A percentile compares a stretch with the other conserved stretches of the same genome.
phyloP scores from a whole-genome alignment of 2,797 vertebrate species.

The Hippocampus kuda region DNA sequence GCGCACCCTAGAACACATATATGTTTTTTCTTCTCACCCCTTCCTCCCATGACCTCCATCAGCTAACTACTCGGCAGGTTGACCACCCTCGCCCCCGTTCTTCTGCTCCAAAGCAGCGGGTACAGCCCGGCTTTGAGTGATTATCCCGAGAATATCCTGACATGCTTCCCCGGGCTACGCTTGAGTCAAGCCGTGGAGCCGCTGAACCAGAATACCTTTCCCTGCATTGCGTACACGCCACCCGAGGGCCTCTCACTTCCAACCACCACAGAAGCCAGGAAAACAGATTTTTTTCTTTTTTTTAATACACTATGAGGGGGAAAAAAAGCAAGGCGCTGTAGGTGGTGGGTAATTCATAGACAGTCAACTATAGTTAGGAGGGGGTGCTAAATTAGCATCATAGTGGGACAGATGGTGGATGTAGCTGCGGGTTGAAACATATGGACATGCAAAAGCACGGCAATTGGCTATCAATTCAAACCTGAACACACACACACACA shows the following conservation, averaged over 20 bases:
- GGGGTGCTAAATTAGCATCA: slow-evolving; percentile 55
- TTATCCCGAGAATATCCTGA: slow-evolving; percentile 52
- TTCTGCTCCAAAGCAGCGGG: slow-evolving; percentile 13
- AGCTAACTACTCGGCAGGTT: slow-evolving; percentile 32
- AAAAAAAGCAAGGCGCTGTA: slow-evolving; percentile 14
- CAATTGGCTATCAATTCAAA: slow-evolving; percentile 57
- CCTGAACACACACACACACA: slow-evolving; percentile 21
- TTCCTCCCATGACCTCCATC: slow-evolving; percentile 37
- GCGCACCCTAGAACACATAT: slow-evolving; percentile 4
- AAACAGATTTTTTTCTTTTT: slow-evolving; percentile 5
- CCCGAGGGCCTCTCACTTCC: slow-evolving; percentile 30
- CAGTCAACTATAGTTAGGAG: slow-evolving; percentile 36
- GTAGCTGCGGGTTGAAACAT: slow-evolving; percentile 61
- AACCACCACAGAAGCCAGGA: slow-evolving; percentile 31
- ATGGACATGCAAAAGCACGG: slow-evolving; percentile 52
- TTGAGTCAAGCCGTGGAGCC: slow-evolving; percentile 24
- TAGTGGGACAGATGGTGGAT: slow-evolving; percentile 56
- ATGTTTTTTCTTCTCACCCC: slow-evolving; percentile 25
- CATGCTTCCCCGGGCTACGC: slow-evolving; percentile 39
- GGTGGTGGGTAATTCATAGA: slow-evolving; percentile 41
- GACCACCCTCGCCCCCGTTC: slow-evolving; percentile 11
- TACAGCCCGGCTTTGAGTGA: slow-evolving; percentile 47
- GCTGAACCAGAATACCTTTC: slow-evolving; percentile 26
- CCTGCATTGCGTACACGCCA: slow-evolving; percentile 1
- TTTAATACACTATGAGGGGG: not conserved